A percentile compares a stretch with the other conserved stretches of the same genome.
These are phyloP conservation scores for Piezodorus guildinii DNA, from an alignment of 1,140 invertebrate genomes.

Conservation along the genomic window DNA sequence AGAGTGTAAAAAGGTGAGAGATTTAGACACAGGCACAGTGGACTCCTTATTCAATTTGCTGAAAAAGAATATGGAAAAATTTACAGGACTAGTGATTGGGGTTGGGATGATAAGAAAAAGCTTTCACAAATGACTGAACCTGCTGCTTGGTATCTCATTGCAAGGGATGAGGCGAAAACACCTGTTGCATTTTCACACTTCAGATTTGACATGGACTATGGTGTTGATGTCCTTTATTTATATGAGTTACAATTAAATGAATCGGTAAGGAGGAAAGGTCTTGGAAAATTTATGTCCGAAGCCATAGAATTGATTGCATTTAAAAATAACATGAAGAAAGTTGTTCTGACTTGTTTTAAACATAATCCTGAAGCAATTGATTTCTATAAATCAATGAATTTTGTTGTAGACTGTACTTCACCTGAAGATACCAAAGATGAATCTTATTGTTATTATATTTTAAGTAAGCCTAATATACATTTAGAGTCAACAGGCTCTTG, in stretches of 20 bases:
- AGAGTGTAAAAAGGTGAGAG: slow-evolving; percentile 10
- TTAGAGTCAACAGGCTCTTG: not conserved
- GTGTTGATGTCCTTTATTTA: slow-evolving; percentile 65
- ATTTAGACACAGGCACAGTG: slow-evolving; percentile 13
- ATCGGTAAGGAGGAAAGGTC: slow-evolving; percentile 49
- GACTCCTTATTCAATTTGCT: slow-evolving; percentile 45
- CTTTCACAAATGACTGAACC: slow-evolving; percentile 57
- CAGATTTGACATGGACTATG: slow-evolving; percentile 69
- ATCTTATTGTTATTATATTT: slow-evolving; percentile 21
- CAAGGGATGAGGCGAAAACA: slow-evolving; percentile 37
- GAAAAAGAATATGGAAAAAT: slow-evolving; percentile 46
- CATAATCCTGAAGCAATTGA: slow-evolving; percentile 51
- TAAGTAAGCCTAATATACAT: slow-evolving; percentile 23
- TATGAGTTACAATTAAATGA: slow-evolving; percentile 73
- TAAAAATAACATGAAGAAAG: slow-evolving; percentile 58
- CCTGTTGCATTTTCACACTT: slow-evolving; percentile 64
- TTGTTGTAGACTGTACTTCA: slow-evolving; percentile 27
- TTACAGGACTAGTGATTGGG: slow-evolving; percentile 57
- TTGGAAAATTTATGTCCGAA: slow-evolving; percentile 71
- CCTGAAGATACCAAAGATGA: slow-evolving; percentile 25
- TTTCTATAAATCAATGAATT: slow-evolving; percentile 45
- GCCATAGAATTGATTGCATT: slow-evolving; percentile 62
- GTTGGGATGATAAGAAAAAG: slow-evolving; percentile 60
- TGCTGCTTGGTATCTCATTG: slow-evolving; percentile 57
- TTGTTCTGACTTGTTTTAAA: slow-evolving; percentile 70